Evolutionary conservation across 2,888 invertebrate genomes (phyloP).

Genomic region (Lissonota sp.): DNA sequence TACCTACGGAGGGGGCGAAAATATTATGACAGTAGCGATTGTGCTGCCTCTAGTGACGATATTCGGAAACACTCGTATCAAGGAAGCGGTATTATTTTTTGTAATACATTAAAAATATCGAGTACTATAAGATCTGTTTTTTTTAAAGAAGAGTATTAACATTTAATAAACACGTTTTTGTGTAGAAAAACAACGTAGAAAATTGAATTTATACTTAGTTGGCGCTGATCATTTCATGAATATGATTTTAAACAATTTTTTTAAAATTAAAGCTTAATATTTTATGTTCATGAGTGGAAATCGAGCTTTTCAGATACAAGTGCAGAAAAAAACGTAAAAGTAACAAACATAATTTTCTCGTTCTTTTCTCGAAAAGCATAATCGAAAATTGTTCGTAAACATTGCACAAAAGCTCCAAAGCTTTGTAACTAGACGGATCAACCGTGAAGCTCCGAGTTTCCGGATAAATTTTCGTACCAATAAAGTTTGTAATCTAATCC

Average conservation of each 20-base stretch:
- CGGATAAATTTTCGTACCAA: background rate
- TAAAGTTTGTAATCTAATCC: slow-evolving; percentile 29
- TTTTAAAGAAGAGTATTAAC: no score
- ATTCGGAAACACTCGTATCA: slow-evolving; percentile 1
- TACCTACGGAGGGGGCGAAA: background rate
- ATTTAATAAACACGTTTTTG: no score
- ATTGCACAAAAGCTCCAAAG: background rate
- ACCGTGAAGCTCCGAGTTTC: background rate
- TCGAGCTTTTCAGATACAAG: no score
- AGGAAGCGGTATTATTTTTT: background rate
- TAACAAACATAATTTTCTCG: background rate
- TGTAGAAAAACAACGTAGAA: no score
- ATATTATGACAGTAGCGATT: background rate
- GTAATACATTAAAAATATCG: background rate
- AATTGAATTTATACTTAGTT: no score
- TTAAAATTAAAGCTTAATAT: no score
- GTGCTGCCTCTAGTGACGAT: slow-evolving; percentile 3
- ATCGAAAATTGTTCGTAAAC: slow-evolving; percentile 6
- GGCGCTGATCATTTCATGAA: no score
- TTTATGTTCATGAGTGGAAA: no score
- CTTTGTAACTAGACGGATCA: slow-evolving; percentile 3
- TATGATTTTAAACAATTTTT: no score
- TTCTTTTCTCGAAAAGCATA: background rate
- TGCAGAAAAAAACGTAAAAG: no score
- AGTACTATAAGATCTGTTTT: background rate